Evolutionary conservation across 2,113 vertebrate genomes (phyloP), one percentile per base, ranked within the genome.

Genomic region (Ia io): DNA sequence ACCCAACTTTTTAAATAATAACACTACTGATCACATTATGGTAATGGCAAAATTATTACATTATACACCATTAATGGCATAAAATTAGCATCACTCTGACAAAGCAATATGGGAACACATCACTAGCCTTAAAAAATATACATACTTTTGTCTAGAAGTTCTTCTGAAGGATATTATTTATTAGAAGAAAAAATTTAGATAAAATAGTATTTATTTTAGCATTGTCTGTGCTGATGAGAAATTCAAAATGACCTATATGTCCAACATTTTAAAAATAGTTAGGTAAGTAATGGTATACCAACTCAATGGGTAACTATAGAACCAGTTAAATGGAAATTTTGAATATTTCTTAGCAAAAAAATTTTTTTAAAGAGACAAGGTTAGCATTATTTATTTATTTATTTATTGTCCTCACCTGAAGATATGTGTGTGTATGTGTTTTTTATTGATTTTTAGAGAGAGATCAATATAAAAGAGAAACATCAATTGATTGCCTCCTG

Each of bases 81-180:
- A 77, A 90, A 92, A 86, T 86, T 86, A 49, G 22, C 22, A 61
- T 61, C 42, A 70, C 73, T 80, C 78, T 94, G 74, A 79, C 49
- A 85, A 74, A 85, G 10, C 42, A 44, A 56, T 76, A 22, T 80
- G 49, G n/a, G 22, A 85, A 91, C 25, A 47, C 44, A 84, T 80
- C 25, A 49, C 7, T 69, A 85, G 32, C 20, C 42, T 76, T 90
- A 87, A 90, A 90, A 90, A 83, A 49, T 70, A 30, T 37, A 37
- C 11, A 53, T 63, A 70, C 9, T 67, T 78, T 96, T 59, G 28
- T 49, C 37, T 73, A 44, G n/a, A 53, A 44, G 28, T 92, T 74
- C n/a, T 61, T 87, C 70, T 83, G 22, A 90, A 70, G 37, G 42
- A 49, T 71, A 61, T 89, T 11, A 76, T 77, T 71, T 37, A 67